Conservation (phyloP, 2,797 vertebrate species). For the Liparis tanakae region DNA sequence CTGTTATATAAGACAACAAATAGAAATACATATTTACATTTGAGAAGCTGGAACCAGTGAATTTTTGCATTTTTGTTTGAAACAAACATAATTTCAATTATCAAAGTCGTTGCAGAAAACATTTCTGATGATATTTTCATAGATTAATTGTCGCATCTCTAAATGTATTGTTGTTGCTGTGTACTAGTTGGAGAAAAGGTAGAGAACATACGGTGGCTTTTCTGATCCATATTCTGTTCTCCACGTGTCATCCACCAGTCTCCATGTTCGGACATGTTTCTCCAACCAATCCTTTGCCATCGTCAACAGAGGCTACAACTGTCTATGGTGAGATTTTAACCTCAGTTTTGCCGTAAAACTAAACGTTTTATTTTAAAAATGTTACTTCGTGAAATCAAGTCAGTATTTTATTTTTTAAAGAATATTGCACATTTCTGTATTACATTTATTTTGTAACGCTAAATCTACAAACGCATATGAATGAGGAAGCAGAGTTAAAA, state of each 20-base stretch:
- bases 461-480: neutral
- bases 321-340: constrained; percentile 35
- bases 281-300: fast-evolving
- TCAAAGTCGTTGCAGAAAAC: neutral
- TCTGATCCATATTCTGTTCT: constrained; percentile 15
- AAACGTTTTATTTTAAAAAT: neutral
- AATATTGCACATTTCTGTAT: neutral
- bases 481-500: neutral
- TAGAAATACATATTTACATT: neutral
- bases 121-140: neutral
- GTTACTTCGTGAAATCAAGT: neutral
- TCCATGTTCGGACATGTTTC: fast-evolving
- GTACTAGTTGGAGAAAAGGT: neutral
- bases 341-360: neutral
- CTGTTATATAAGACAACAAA: neutral
- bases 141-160: neutral
- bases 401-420: neutral
- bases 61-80: neutral
- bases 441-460: neutral
- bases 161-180: neutral
- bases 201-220: neutral
- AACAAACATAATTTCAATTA: neutral
- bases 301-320: fast-evolving
- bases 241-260: neutral
- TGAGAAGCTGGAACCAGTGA: neutral